phyloP scores from a whole-genome alignment of 1,140 invertebrate species.

The Hetaerina americana region DNA sequence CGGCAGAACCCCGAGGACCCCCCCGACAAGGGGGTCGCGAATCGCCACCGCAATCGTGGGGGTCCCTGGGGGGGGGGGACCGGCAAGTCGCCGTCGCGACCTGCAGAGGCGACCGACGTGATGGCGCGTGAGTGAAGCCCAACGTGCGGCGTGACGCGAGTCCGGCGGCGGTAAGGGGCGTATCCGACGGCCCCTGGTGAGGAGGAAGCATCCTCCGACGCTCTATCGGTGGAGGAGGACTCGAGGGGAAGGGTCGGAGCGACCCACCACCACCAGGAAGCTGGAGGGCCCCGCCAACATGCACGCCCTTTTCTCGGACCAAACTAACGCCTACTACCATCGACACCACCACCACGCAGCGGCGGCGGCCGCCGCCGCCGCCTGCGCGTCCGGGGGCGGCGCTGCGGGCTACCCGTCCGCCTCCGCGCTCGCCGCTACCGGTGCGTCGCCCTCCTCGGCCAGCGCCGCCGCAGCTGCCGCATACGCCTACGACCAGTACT shows the following conservation, averaged over 20 bases:
- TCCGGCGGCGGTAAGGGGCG: too few species aligned
- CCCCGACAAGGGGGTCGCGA: too few species aligned
- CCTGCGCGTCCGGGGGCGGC: constrained; percentile 26
- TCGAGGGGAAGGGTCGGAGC: background rate
- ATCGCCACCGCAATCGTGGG: too few species aligned
- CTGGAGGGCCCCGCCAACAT: constrained; percentile 30
- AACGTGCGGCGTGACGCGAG: too few species aligned
- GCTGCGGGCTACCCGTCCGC: constrained; percentile 31
- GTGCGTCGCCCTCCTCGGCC: constrained; percentile 19
- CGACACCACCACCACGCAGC: constrained; percentile 33
- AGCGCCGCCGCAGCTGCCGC: constrained; percentile 25
- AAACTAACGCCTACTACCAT: constrained; percentile 54
- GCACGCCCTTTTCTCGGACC: constrained; percentile 76
- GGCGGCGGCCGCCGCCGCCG: constrained; percentile 20
- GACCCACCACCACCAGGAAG: background rate
- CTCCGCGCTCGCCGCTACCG: constrained; percentile 24
- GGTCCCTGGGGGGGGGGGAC: too few species aligned
- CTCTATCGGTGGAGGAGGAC: background rate
- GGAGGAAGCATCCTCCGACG: background rate
- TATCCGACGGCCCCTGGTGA: too few species aligned
- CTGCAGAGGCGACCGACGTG: too few species aligned
- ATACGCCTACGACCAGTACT: constrained; percentile 58
- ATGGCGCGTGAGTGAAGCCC: too few species aligned
- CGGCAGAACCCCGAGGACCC: too few species aligned
- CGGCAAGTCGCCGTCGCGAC: too few species aligned